Evolutionary conservation across 2,888 invertebrate genomes (phyloP).

Genomic region (Amaurobius ferox): DNA sequence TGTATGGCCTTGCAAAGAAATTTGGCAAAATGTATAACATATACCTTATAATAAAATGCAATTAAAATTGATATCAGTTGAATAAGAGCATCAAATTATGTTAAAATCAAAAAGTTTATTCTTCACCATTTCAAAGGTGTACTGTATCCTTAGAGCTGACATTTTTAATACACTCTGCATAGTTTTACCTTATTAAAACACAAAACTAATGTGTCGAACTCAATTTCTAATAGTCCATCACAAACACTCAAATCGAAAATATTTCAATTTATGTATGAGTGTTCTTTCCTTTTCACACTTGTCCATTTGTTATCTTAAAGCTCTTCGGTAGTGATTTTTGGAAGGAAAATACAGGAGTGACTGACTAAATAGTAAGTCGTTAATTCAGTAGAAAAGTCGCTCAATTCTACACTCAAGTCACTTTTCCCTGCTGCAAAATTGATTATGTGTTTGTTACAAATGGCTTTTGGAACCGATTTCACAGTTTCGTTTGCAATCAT

Average conservation of each 20-base stretch:
- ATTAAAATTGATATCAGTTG: no score
- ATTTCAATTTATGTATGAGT: not conserved
- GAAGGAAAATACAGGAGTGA: not conserved
- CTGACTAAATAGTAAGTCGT: not conserved
- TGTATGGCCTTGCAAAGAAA: no score
- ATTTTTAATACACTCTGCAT: no score
- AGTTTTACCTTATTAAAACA: no score
- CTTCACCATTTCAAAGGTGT: no score
- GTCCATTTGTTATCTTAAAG: not conserved
- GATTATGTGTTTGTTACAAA: constrained; percentile 5
- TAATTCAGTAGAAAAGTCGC: not conserved
- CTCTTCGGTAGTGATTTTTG: constrained; percentile 6
- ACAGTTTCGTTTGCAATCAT: not conserved
- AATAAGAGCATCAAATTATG: no score
- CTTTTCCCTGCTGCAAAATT: not conserved
- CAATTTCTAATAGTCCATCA: not conserved
- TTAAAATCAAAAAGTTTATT: no score
- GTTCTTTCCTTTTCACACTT: not conserved
- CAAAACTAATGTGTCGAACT: no score
- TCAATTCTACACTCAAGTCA: not conserved
- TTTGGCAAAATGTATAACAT: no score
- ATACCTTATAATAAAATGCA: no score
- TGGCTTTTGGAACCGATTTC: not conserved
- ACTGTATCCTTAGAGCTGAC: no score
- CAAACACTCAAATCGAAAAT: not conserved